A percentile compares a stretch with the other conserved stretches of the same genome.
These are phyloP conservation scores for Odontesthes bonariensis DNA, from an alignment of 2,113 vertebrate species.

Conservation along the genomic window DNA sequence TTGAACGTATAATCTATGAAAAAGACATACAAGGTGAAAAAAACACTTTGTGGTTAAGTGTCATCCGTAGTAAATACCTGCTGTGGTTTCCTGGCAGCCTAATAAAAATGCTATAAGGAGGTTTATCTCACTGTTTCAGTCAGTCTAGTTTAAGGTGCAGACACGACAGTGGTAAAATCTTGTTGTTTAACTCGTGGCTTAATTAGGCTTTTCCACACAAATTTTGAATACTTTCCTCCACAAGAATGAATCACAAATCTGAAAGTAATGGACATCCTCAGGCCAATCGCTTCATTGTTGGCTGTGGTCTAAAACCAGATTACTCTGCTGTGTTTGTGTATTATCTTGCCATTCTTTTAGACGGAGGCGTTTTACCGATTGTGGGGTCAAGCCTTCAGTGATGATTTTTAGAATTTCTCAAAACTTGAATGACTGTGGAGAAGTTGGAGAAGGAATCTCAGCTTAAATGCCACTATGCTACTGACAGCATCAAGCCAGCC, in stretches of 20 bases:
- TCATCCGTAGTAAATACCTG: too few relatives aligned
- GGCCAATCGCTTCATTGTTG: conserved; percentile 18
- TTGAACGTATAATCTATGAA: too few relatives aligned
- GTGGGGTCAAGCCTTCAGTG: conserved; percentile 12
- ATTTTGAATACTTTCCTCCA: background rate
- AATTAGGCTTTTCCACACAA: background rate
- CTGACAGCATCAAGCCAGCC: conserved; percentile 35
- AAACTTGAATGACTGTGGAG: conserved; percentile 29
- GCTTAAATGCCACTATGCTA: background rate
- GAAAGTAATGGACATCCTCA: conserved; percentile 6
- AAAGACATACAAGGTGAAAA: too few relatives aligned
- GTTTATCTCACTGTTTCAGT: background rate
- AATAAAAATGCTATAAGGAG: background rate
- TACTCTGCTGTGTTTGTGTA: conserved; percentile 14
- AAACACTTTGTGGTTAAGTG: too few relatives aligned
- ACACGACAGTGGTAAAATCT: background rate
- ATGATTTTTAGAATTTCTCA: conserved; percentile 18
- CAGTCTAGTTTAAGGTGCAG: background rate
- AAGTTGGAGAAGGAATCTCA: conserved; percentile 16
- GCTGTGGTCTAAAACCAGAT: conserved; percentile 4
- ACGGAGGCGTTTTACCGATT: conserved; percentile 1
- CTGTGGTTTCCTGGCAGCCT: too few relatives aligned
- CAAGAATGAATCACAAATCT: conserved; percentile 17
- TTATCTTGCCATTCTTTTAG: background rate
- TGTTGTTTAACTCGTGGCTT: background rate